Evolutionary conservation across 1,140 invertebrate species (phyloP).

Genomic region (Heterodera schachtii): DNA sequence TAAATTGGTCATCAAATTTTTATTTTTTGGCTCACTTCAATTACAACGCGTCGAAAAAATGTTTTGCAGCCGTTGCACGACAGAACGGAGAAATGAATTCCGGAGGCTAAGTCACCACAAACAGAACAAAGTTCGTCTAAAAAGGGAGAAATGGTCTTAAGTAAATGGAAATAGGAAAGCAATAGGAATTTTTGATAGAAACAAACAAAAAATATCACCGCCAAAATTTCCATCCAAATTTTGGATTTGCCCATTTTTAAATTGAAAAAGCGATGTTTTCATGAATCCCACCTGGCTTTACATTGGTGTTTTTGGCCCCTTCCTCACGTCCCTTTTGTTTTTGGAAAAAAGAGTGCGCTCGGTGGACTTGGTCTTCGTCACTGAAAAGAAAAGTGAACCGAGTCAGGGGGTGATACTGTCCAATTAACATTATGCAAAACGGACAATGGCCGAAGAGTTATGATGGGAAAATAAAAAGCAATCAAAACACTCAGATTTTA

Average conservation of each 20-base stretch:
- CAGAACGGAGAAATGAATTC: conserved; percentile 54
- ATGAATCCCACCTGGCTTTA: conserved; percentile 40
- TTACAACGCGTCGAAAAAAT: conserved; percentile 53
- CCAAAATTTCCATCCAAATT: no score
- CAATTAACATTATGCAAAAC: no score
- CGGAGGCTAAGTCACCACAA: conserved; percentile 59
- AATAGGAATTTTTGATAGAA: no score
- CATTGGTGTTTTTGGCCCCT: conserved; percentile 43
- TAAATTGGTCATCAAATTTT: neutral
- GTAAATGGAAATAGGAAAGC: no score
- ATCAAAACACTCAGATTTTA: no score
- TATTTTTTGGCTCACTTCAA: conserved; percentile 45
- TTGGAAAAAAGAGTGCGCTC: conserved; percentile 28
- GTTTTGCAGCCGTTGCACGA: conserved; percentile 45
- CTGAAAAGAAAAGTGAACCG: neutral
- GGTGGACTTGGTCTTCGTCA: conserved; percentile 51
- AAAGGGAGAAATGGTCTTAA: neutral
- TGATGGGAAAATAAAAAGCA: no score
- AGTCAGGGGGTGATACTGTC: no score
- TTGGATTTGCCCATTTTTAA: no score
- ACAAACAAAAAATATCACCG: no score
- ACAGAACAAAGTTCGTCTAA: conserved; percentile 56
- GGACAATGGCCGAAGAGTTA: no score
- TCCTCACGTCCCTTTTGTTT: conserved; percentile 50
- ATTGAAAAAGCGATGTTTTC: no score